phyloP scores from a whole-genome alignment of 2,113 vertebrate species.

The Saimiri boliviensis region DNA sequence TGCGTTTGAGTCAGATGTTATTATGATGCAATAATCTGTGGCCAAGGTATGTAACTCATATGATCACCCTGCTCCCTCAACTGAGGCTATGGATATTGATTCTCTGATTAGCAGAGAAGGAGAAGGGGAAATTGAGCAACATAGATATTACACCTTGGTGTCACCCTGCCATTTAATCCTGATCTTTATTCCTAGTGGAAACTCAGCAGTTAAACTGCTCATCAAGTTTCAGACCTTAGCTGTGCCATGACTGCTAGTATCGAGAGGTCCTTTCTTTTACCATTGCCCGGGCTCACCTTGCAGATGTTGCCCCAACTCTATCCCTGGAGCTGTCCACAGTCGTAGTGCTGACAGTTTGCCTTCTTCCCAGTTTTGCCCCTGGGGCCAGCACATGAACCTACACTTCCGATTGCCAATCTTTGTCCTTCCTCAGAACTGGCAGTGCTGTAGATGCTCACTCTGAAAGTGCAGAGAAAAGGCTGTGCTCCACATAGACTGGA shows the following conservation, averaged over 20 bases:
- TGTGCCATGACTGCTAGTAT: not conserved
- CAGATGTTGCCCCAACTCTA: not conserved
- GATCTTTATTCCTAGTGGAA: not conserved
- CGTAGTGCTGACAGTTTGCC: not conserved
- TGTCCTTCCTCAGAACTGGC: not conserved
- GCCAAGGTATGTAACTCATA: not conserved
- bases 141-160: not conserved
- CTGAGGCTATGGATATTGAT: not conserved
- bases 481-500: constrained; percentile 3
- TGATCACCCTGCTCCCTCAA: not conserved
- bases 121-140: not conserved
- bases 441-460: not conserved
- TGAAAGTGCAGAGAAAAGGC: not conserved
- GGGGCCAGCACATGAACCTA: not conserved
- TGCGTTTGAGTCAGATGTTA: not conserved
- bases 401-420: not conserved
- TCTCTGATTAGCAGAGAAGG: not conserved
- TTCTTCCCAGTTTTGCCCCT: not conserved
- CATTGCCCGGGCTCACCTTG: not conserved
- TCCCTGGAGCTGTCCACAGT: constrained; percentile 6
- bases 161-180: not conserved
- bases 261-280: not conserved
- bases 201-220: not conserved
- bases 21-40: not conserved
- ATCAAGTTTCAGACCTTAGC: not conserved